Base-by-base conservation (phyloP, 2,888 invertebrate genomes). In the Mimumesa dahlbomi region DNA sequence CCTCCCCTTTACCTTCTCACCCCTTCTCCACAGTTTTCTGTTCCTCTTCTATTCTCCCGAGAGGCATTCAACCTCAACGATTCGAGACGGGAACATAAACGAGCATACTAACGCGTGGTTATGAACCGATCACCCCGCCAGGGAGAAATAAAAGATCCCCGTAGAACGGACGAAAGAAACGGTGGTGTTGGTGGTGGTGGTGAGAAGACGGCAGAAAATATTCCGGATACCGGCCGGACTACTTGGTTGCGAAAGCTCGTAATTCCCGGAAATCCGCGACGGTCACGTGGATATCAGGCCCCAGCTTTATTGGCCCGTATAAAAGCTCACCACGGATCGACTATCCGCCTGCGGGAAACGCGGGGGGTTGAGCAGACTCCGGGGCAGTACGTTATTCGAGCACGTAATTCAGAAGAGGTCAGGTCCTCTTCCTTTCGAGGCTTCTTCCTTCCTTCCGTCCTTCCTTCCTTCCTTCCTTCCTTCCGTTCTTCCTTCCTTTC, bases 251-350 rank as follows among this genome's bases (percentile, higher is more conserved):
- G 58, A 49, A 38, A 59, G 36, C 57, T 62, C 65, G 52, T 64
- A 68, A 66, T 69, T 71, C 59, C 53, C 61, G 59, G 48, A 63
- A 62, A 61, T 67, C 59, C 75, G 38, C 34, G 36, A 42, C 29
- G 61, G 18, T 64, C 52, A 25, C 29, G 63, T 21, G 56, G 65
- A 67, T 71, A 69, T 73, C 71, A 64, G 21, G 13, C 45, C 53
- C 16, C 67, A 40, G 40, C 54, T 81, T 81, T 77, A 75, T 81
- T 80, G 76, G 67, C 31, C 56, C 54, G 63, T 62, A 77, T 70
- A 74, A 76, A 80, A 77, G 66, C 69, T 52, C 48, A 52, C 42
- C 49, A 53, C 42, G 46, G 46, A 48, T 50, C 58, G 69, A 65
- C 36, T 43, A 57, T 48, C 57, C 56, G 48, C 21, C 38, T 21